Conservation (phyloP, 2,113 vertebrate genomes). For the Nothocercus nigrocapillus region DNA sequence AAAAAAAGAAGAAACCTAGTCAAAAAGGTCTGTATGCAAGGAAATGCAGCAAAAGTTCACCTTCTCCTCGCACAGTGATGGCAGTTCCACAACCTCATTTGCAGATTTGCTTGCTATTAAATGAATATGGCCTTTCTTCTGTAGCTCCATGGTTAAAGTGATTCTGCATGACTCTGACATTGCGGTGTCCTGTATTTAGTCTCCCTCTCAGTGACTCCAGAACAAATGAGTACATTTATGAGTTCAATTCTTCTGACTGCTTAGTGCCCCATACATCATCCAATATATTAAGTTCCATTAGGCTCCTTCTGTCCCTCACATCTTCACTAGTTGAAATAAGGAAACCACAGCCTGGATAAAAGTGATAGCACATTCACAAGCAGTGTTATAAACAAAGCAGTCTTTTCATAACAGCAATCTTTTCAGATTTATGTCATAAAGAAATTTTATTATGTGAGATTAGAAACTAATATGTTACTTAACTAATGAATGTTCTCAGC, state of each 20-base stretch:
- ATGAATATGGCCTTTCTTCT: not conserved
- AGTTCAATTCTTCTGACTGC: conserved; percentile 56
- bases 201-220: conserved; percentile 51
- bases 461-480: not conserved
- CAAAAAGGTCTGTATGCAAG: not conserved
- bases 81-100: not conserved
- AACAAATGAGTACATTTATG: conserved; percentile 62
- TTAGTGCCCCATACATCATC: conserved; percentile 39
- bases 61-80: not conserved
- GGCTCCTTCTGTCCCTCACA: conserved; percentile 31
- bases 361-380: not conserved
- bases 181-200: conserved; percentile 45
- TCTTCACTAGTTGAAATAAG: not conserved
- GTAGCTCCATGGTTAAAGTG: not conserved
- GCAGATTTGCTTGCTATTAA: conserved; percentile 10
- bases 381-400: not conserved
- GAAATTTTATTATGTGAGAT: not conserved
- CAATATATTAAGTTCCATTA: conserved; percentile 44
- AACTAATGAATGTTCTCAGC: not conserved
- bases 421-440: not conserved
- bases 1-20: not conserved
- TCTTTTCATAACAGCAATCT: not conserved
- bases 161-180: conserved; percentile 59
- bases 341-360: not conserved
- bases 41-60: not conserved